These are phyloP conservation scores for Peromyscus leucopus DNA, from an alignment of 2,113 vertebrate genomes.

Conservation along the genomic window DNA sequence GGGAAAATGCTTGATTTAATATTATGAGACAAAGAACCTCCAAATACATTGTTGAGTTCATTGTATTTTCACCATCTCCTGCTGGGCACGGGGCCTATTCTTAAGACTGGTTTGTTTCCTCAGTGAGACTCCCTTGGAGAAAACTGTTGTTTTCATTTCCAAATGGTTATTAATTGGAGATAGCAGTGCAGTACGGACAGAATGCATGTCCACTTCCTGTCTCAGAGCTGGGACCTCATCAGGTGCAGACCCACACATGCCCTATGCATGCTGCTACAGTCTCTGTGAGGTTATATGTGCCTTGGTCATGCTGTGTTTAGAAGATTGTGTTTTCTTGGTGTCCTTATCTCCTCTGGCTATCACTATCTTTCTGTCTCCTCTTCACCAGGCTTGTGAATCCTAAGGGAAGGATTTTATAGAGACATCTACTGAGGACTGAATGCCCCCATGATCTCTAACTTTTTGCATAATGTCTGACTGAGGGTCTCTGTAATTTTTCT, in stretches of 20 bases:
- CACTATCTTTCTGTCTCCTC: neutral
- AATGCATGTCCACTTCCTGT: neutral
- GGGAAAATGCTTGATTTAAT: neutral
- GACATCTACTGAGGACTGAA: too few species aligned
- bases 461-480: neutral
- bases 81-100: neutral
- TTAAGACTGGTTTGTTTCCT: neutral
- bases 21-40: neutral
- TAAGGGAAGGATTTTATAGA: neutral
- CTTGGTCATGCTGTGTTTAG: neutral
- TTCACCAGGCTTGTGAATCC: neutral
- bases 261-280: neutral
- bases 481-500: neutral
- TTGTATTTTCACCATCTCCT: neutral
- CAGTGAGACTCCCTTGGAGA: neutral
- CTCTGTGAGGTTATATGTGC: neutral
- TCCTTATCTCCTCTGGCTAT: neutral
- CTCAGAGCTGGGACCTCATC: neutral
- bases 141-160: neutral
- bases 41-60: neutral
- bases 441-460: neutral
- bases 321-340: neutral
- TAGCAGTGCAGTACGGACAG: neutral
- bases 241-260: neutral
- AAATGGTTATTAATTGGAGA: neutral